Percentiles rank a stretch among this genome's conserved stretches.
These are phyloP conservation scores for Drosophila navojoa DNA, from an alignment of 1,140 invertebrate genomes.

Conservation along the genomic window DNA sequence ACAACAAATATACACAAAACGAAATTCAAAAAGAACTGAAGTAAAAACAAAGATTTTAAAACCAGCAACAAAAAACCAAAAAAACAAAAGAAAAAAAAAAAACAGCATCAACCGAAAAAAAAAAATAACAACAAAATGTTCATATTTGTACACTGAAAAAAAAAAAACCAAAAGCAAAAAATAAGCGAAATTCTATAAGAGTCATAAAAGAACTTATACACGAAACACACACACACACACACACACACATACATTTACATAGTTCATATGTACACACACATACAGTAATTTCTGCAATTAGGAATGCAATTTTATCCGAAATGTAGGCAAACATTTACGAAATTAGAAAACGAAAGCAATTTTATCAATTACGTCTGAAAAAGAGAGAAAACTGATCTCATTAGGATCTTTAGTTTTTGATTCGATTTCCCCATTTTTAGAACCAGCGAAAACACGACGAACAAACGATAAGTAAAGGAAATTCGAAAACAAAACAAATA, in stretches of 20 bases:
- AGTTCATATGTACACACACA: slow-evolving; percentile 15
- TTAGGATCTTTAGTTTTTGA: slow-evolving; percentile 4
- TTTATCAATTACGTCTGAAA: slow-evolving; percentile 17
- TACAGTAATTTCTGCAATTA: slow-evolving; percentile 5
- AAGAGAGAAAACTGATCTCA: background rate
- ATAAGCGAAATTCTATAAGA: slow-evolving; percentile 1
- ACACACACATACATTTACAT: too few species aligned
- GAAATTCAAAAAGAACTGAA: slow-evolving; percentile 82
- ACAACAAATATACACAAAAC: slow-evolving; percentile 46
- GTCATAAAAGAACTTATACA: background rate
- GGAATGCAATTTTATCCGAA: slow-evolving; percentile 29
- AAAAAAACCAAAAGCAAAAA: background rate
- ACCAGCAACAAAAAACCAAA: slow-evolving; percentile 68
- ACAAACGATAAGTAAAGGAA: background rate
- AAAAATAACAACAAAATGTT: slow-evolving; percentile 33
- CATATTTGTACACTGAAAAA: slow-evolving; percentile 63
- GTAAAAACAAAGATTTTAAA: slow-evolving; percentile 81
- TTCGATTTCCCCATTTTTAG: slow-evolving; percentile 5
- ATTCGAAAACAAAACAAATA: slow-evolving; percentile 9
- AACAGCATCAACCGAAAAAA: background rate
- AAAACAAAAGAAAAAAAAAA: slow-evolving; percentile 37
- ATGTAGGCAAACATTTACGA: background rate
- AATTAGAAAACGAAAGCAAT: slow-evolving; percentile 9
- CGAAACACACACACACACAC: too few species aligned
- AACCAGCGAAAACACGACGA: slow-evolving; percentile 25